phyloP scores from a whole-genome alignment of 2,888 invertebrate species.

The Thecophora atra region DNA sequence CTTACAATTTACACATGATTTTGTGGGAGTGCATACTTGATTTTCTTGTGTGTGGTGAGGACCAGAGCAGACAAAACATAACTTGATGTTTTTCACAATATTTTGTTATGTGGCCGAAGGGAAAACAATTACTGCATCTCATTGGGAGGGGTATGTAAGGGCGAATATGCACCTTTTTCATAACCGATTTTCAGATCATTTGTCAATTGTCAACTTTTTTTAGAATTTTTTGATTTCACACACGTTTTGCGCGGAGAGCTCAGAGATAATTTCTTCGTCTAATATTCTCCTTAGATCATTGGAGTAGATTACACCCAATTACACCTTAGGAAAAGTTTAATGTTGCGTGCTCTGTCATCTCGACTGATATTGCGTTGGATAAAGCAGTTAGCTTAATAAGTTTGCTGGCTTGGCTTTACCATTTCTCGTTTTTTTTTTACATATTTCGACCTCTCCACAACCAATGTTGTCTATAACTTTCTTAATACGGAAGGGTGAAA shows the following conservation, averaged over 20 bases:
- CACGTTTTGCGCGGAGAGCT: neutral
- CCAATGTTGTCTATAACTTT: neutral
- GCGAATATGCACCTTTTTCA: neutral
- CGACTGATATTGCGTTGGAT: neutral
- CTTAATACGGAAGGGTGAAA: neutral
- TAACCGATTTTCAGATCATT: neutral
- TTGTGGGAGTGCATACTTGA: neutral
- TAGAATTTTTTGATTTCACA: neutral
- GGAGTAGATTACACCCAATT: neutral
- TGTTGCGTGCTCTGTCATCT: neutral
- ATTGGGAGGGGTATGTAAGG: neutral
- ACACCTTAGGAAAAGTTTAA: neutral
- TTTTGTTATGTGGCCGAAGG: neutral
- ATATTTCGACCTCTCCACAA: neutral
- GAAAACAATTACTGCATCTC: neutral
- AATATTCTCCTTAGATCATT: neutral
- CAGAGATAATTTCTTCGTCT: neutral
- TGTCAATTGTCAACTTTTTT: neutral
- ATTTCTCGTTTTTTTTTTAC: conserved; percentile 5
- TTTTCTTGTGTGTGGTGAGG: too few species aligned
- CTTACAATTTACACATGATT: too few species aligned
- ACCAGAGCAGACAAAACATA: too few species aligned
- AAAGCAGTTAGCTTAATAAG: neutral
- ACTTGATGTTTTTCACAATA: neutral
- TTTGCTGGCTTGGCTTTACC: neutral